phyloP scores from a whole-genome alignment of 2,113 vertebrate genomes.

The Rhagologus leucostigma region DNA sequence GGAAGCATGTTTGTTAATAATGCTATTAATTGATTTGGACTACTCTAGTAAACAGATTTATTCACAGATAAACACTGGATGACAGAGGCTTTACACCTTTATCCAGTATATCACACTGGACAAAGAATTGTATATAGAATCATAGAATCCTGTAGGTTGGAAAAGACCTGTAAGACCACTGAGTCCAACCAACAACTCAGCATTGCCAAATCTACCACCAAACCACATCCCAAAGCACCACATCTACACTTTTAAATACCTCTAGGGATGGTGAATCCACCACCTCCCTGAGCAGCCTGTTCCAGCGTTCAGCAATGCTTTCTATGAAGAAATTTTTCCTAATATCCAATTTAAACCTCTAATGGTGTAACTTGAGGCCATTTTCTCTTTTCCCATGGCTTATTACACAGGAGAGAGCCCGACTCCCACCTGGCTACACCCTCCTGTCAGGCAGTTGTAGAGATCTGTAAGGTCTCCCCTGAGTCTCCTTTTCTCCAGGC shows the following conservation, averaged over 20 bases:
- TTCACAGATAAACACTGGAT: neutral
- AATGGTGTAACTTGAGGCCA: fast-evolving
- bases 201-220: neutral
- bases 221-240: neutral
- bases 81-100: neutral
- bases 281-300: neutral
- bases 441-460: neutral
- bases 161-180: neutral
- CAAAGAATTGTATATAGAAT: neutral
- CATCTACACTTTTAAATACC: neutral
- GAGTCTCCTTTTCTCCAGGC: neutral
- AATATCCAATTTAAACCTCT: neutral
- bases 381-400: neutral
- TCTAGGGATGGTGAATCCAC: too few species aligned
- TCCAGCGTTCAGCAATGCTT: neutral
- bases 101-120: neutral
- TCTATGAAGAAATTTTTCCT: neutral
- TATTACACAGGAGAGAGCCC: fast-evolving
- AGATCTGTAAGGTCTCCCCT: neutral
- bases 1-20: neutral
- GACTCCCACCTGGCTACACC: fast-evolving
- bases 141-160: neutral
- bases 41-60: neutral
- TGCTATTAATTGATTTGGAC: neutral
- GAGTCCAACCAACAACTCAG: neutral